phyloP scores from a whole-genome alignment of 2,888 invertebrate species.

The Diaphora mendica region DNA sequence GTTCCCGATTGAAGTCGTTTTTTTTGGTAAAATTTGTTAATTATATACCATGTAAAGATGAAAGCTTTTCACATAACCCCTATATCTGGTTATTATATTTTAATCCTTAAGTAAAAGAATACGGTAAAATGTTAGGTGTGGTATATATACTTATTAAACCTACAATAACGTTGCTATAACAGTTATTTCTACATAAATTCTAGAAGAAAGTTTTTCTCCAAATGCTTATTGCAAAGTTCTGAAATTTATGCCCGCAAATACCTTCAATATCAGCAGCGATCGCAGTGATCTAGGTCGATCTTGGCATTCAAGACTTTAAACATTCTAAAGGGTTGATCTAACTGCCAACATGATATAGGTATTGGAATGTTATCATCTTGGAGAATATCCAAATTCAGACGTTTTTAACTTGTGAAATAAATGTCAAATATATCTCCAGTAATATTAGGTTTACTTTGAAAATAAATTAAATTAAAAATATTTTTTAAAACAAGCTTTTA shows the following conservation, averaged over 20 bases:
- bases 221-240: not conserved
- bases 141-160: not conserved
- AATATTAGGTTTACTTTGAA: too few relatives aligned
- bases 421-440: not conserved
- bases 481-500: too few relatives aligned
- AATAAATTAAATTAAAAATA: too few relatives aligned
- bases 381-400: not conserved
- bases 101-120: too few relatives aligned
- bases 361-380: not conserved
- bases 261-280: not conserved
- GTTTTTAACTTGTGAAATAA: not conserved
- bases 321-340: conserved; percentile 22
- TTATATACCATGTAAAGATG: too few relatives aligned
- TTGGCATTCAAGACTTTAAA: conserved; percentile 21
- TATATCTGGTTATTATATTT: too few relatives aligned
- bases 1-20: too few relatives aligned
- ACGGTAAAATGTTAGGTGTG: too few relatives aligned
- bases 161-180: not conserved
- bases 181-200: not conserved
- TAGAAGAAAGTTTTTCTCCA: not conserved
- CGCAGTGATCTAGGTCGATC: conserved; percentile 28
- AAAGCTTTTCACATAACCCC: too few relatives aligned
- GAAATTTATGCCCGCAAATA: not conserved
- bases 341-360: not conserved
- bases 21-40: too few relatives aligned